Percentiles rank a stretch among this genome's conserved stretches.
Evolutionary conservation across 1,140 invertebrate genomes (phyloP).

Genomic region (Nautilus pompilius): DNA sequence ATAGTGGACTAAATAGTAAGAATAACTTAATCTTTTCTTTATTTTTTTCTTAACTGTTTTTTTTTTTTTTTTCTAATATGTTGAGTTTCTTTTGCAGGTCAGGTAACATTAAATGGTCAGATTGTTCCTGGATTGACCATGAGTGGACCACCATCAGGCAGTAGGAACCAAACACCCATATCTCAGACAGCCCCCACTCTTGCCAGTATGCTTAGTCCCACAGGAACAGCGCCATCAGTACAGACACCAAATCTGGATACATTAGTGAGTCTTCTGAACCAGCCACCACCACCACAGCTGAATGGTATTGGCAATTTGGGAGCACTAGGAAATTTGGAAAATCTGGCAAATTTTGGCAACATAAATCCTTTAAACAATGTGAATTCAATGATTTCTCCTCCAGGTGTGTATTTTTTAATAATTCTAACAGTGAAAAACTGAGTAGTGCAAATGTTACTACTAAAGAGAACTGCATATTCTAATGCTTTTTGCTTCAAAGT

Average conservation of each 20-base stretch:
- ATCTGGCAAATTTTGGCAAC: conserved; percentile 9
- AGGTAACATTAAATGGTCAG: conserved; percentile 41
- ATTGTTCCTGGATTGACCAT: conserved; percentile 33
- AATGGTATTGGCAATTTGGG: conserved; percentile 10
- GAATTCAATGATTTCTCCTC: conserved; percentile 6
- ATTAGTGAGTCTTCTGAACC: conserved; percentile 23
- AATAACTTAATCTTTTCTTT: too few relatives aligned
- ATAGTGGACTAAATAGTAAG: too few relatives aligned
- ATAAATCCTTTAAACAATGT: conserved; percentile 10
- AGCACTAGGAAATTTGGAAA: conserved; percentile 10
- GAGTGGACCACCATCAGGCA: conserved; percentile 16
- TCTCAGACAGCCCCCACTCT: conserved; percentile 13
- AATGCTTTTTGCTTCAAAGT: too few relatives aligned
- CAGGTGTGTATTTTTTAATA: conserved; percentile 2
- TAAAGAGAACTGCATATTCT: too few relatives aligned
- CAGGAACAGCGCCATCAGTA: conserved; percentile 17
- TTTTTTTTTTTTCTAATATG: conserved; percentile 6
- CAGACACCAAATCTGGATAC: conserved; percentile 24
- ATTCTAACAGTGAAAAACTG: background rate
- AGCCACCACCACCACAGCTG: conserved; percentile 7
- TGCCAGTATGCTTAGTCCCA: conserved; percentile 7
- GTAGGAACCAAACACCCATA: conserved; percentile 13
- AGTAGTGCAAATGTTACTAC: too few relatives aligned
- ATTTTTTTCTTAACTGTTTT: background rate
- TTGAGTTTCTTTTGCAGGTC: conserved; percentile 26